Percentiles rank a stretch among this genome's conserved stretches.
Evolutionary conservation across 1,140 invertebrate species (phyloP).

Genomic region (Hycleus phaleratus): DNA sequence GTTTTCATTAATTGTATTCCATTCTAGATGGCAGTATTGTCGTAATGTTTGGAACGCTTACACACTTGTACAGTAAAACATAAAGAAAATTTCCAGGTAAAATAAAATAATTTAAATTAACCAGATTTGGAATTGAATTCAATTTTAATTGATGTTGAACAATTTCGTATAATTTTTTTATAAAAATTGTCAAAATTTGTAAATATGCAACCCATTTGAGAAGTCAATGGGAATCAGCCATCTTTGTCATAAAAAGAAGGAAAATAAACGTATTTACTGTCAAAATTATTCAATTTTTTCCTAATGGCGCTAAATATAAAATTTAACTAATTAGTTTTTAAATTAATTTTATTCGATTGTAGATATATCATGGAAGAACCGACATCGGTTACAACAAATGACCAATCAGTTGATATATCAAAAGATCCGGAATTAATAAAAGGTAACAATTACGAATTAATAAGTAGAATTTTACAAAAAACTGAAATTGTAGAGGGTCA

Average conservation of each 20-base stretch:
- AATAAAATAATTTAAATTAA: constrained; percentile 4
- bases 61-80: constrained; percentile 18
- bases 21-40: constrained; percentile 24
- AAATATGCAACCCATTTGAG: constrained; percentile 22
- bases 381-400: not conserved
- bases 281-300: constrained; percentile 15
- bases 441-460: constrained; percentile 19
- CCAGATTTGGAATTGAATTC: not conserved
- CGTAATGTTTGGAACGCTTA: constrained; percentile 29
- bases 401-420: constrained; percentile 23
- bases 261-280: constrained; percentile 11
- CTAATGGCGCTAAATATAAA: constrained; percentile 29
- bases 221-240: constrained; percentile 26
- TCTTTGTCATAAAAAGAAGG: constrained; percentile 25
- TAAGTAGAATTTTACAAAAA: no score
- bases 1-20: no score
- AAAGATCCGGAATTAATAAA: constrained; percentile 27
- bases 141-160: not conserved
- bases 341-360: constrained; percentile 12
- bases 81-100: constrained; percentile 12
- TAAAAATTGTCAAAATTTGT: constrained; percentile 7
- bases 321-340: not conserved
- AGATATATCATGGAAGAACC: constrained; percentile 9
- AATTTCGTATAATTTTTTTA: constrained; percentile 4
- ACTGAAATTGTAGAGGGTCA: constrained; percentile 52